These are phyloP conservation scores for Nysson spinosus DNA, from an alignment of 2,888 invertebrate species.

Conservation along the genomic window DNA sequence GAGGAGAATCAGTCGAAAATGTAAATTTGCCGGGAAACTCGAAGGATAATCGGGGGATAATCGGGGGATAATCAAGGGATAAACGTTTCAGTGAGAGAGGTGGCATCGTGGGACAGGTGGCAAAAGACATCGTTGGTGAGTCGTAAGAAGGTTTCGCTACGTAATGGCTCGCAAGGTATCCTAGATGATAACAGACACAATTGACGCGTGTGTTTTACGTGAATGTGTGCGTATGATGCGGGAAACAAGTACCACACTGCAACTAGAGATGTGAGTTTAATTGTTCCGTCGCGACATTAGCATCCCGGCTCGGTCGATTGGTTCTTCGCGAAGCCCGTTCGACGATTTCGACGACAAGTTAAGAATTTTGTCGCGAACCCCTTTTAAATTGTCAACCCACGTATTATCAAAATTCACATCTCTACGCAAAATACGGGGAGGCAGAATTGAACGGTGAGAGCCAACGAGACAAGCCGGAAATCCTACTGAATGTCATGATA, in stretches of 20 bases:
- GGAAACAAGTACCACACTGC: constrained; percentile 59
- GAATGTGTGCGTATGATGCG: constrained; percentile 38
- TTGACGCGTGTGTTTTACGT: constrained; percentile 31
- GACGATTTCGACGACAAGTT: too few species aligned
- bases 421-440: constrained; percentile 38
- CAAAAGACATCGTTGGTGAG: constrained; percentile 40
- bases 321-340: background rate
- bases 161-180: constrained; percentile 75
- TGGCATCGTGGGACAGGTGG: constrained; percentile 46
- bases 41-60: constrained; percentile 7
- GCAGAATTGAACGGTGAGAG: constrained; percentile 20
- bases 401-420: constrained; percentile 51
- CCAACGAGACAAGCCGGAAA: constrained; percentile 12
- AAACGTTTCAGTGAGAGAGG: constrained; percentile 26
- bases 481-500: background rate
- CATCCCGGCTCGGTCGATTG: background rate
- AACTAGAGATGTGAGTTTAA: constrained; percentile 60
- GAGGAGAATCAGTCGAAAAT: too few species aligned
- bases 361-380: background rate
- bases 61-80: too few species aligned
- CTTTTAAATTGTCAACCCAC: background rate
- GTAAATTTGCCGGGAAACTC: too few species aligned
- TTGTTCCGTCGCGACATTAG: background rate
- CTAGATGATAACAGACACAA: constrained; percentile 32
- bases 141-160: constrained; percentile 71